Percentiles rank a stretch among this genome's conserved stretches.
These are phyloP conservation scores for Bilobella aurantiaca DNA, from an alignment of 1,140 invertebrate genomes.

Conservation along the genomic window DNA sequence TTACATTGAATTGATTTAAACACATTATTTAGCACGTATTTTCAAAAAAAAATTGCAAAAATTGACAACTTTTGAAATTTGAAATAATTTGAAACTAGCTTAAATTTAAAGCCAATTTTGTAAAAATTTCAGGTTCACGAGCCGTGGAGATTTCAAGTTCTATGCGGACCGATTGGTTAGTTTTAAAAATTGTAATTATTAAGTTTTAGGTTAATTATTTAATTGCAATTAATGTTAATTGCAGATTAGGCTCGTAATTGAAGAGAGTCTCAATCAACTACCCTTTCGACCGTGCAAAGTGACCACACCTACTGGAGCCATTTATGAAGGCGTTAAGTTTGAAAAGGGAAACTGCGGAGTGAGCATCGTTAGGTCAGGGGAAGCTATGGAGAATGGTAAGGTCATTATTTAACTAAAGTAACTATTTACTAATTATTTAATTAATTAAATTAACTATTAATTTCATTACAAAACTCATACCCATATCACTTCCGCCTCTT, in stretches of 20 bases:
- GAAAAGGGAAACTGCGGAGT: slow-evolving; percentile 96
- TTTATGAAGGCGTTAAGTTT: slow-evolving; percentile 85
- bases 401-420: too few species aligned
- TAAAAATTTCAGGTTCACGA: slow-evolving; percentile 59
- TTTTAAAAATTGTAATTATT: slow-evolving; percentile 2
- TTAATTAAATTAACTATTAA: too few species aligned
- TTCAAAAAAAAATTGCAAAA: too few species aligned
- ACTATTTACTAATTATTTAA: too few species aligned
- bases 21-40: too few species aligned
- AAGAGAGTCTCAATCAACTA: slow-evolving; percentile 94
- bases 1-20: too few species aligned
- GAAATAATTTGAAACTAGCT: too few species aligned
- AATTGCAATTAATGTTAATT: not conserved
- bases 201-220: not conserved
- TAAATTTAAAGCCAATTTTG: slow-evolving; percentile 35
- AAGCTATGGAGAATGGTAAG: slow-evolving; percentile 89
- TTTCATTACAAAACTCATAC: too few species aligned
- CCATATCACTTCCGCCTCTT: too few species aligned
- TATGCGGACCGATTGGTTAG: slow-evolving; percentile 82
- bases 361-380: slow-evolving; percentile 86
- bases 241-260: slow-evolving; percentile 86
- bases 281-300: slow-evolving; percentile 82
- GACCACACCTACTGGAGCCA: slow-evolving; percentile 80
- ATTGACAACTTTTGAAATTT: too few species aligned
- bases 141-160: slow-evolving; percentile 93